Evolutionary conservation across 2,888 invertebrate species (phyloP).

Genomic region (Drosophila pullipes): DNA sequence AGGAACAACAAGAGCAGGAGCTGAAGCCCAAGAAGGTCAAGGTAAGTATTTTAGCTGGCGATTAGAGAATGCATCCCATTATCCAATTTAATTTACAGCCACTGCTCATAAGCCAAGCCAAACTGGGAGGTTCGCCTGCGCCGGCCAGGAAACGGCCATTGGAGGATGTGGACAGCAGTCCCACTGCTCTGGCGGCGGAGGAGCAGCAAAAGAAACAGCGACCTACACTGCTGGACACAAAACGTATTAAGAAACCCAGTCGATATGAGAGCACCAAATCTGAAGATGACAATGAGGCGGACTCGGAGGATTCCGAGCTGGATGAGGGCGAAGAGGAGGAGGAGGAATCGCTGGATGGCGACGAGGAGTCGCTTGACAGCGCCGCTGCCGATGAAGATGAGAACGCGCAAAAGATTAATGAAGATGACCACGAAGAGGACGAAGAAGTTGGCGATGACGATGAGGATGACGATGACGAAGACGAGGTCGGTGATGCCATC

Average conservation of each 20-base stretch:
- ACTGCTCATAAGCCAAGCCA: conserved; percentile 81
- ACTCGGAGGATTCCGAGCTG: conserved; percentile 65
- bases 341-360: conserved; percentile 68
- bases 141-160: conserved; percentile 74
- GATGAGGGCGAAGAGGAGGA: conserved; percentile 71
- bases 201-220: conserved; percentile 78
- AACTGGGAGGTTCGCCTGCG: conserved; percentile 60
- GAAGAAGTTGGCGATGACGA: conserved; percentile 56
- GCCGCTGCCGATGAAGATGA: conserved; percentile 83
- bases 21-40: conserved; percentile 73
- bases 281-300: conserved; percentile 77
- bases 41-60: conserved; percentile 57
- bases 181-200: conserved; percentile 45
- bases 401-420: conserved; percentile 56
- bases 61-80: background rate
- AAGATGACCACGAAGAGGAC: conserved; percentile 70
- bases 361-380: conserved; percentile 81
- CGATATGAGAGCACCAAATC: conserved; percentile 82
- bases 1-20: conserved; percentile 54
- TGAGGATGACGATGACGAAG: conserved; percentile 68
- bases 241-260: conserved; percentile 81
- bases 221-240: conserved; percentile 81
- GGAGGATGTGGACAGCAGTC: conserved; percentile 67
- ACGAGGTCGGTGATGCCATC: conserved; percentile 88
- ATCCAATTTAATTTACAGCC: conserved; percentile 64